Percentiles rank a stretch among this genome's conserved stretches.
phyloP scores from a whole-genome alignment of 2,113 vertebrate genomes.

The Panurus biarmicus region DNA sequence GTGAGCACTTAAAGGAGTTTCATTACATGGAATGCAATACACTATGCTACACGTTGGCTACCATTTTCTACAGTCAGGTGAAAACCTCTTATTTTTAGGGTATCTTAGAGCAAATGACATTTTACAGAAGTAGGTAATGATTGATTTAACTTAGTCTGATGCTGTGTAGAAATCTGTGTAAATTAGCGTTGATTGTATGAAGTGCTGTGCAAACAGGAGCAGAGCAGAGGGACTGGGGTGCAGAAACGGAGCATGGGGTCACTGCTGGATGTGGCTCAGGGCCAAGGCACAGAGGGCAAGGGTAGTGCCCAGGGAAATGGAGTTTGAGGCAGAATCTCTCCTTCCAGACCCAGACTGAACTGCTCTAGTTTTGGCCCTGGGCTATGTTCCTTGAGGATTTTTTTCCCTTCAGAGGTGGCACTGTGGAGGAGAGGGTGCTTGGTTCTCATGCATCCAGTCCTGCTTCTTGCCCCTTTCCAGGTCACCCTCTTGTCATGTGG shows the following conservation, averaged over 20 bases:
- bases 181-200: not conserved
- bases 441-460: not conserved
- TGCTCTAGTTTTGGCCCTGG: not conserved
- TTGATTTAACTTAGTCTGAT: not conserved
- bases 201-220: not conserved
- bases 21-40: not conserved
- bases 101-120: not conserved
- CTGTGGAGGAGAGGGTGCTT: not conserved
- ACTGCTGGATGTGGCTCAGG: not conserved
- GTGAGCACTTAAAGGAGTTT: not conserved
- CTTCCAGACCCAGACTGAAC: not conserved
- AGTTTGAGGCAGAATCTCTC: not conserved
- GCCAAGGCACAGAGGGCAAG: rapidly evolving
- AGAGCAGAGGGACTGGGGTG: rapidly evolving
- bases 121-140: not conserved
- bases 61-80: not conserved
- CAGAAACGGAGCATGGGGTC: rapidly evolving
- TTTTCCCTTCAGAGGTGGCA: not conserved
- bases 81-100: not conserved
- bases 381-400: not conserved
- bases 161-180: not conserved
- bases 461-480: rapidly evolving
- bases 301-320: not conserved
- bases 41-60: not conserved
- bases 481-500: not conserved